phyloP scores from a whole-genome alignment of 2,113 vertebrate genomes.

The Orthonyx spaldingii region DNA sequence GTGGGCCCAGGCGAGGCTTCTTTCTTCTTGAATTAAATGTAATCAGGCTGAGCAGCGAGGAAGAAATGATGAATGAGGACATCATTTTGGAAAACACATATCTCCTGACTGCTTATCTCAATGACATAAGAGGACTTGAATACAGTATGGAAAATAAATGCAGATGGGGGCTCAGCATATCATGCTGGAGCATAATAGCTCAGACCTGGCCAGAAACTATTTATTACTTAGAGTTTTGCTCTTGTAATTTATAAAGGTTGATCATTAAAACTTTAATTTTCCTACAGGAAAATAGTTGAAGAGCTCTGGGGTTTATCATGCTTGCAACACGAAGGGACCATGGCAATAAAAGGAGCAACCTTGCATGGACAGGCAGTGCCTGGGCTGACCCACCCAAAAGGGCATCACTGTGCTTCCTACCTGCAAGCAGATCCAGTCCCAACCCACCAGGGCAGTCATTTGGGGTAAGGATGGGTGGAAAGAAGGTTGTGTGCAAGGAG shows the following conservation, averaged over 20 bases:
- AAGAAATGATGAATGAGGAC: constrained; percentile 65
- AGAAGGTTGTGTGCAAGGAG: neutral
- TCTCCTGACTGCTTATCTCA: constrained; percentile 66
- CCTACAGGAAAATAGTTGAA: constrained; percentile 4
- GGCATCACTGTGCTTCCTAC: neutral
- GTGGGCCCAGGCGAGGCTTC: constrained; percentile 8
- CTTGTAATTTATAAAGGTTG: constrained; percentile 43
- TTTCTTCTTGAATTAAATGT: constrained; percentile 69
- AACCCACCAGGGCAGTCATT: rapidly evolving
- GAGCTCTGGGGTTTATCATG: constrained; percentile 3
- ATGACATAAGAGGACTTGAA: constrained; percentile 62
- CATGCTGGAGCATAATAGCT: constrained; percentile 46
- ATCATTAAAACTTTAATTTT: constrained; percentile 30
- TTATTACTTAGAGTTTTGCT: constrained; percentile 40
- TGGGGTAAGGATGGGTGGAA: neutral
- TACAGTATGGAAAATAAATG: constrained; percentile 46
- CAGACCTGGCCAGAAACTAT: constrained; percentile 2
- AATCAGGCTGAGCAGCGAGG: constrained; percentile 61
- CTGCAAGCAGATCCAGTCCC: neutral
- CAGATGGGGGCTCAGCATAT: constrained; percentile 38
- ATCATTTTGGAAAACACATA: constrained; percentile 61
- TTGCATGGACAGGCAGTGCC: neutral
- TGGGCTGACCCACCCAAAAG: neutral
- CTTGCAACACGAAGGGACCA: neutral
- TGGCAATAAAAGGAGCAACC: neutral